Evolutionary conservation across 2,888 invertebrate species (phyloP), one percentile per base, ranked within the genome.

Genomic region (Lysandra bellargus): DNA sequence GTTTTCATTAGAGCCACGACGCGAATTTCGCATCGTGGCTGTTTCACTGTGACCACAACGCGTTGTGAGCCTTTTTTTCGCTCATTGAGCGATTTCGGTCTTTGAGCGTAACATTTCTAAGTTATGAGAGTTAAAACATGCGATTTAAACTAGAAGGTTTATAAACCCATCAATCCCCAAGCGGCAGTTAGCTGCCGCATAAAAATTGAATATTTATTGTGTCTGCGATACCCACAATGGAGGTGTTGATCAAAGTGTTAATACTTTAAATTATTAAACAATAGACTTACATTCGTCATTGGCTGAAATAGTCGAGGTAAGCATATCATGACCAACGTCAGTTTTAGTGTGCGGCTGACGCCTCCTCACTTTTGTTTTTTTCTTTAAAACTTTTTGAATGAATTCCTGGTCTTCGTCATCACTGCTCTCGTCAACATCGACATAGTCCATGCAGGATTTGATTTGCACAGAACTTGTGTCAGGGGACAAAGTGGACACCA

Each of bases 401-500:
- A 88, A 79, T 82, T 92, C 91, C 3, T 88, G 85, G 53, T 92
- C 90, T 81, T 95, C 95, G 33, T 95, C 95, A 23, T 94, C 95
- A 79, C 94, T 95, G 80, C 95, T 95, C 30, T 90, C 91, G 79
- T 89, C 90, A 1, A 93, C 92, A 84, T 94, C 92, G 0, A 94
- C 94, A 82, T 94, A 95, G 81, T 95, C 93, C 75, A 93, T 85
- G 80, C 93, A 94, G 1, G 94, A 85, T 81, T 93, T 93, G 5
- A 92, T 83, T 44, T 89, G 89, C 80, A 93, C 88, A 9, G 92
- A 92, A 81, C 92, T 93, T 4, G 90, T 89, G 61, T 93, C 90
- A 2, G 95, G 95, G 5, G 95, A 94, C 1, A 95, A 87, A 80
- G 94, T 95, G 0, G 95, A 95, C n/a, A 97, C 95, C 75, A 97